These are phyloP conservation scores for Pterophyllum scalare DNA, from an alignment of 2,113 vertebrate genomes.

Conservation along the genomic window DNA sequence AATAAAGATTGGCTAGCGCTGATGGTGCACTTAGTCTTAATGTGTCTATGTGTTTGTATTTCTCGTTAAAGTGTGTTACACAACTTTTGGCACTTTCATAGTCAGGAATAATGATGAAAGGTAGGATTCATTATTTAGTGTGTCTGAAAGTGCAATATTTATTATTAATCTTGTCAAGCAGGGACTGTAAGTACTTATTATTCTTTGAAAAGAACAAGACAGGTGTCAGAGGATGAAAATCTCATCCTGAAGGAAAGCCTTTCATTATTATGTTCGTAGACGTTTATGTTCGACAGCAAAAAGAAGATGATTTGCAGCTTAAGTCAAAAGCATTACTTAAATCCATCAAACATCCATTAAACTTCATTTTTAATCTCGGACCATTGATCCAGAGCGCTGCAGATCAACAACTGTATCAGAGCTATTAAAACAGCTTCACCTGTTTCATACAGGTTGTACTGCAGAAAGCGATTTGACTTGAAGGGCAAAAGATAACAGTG, in stretches of 20 bases:
- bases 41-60: not conserved
- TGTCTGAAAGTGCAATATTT: not conserved
- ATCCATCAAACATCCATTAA: conserved; percentile 58
- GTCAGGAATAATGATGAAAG: not conserved
- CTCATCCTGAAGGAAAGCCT: conserved; percentile 8
- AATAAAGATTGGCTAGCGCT: not conserved
- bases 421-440: conserved; percentile 16
- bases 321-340: conserved; percentile 46
- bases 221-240: conserved; percentile 34
- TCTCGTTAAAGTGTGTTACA: not conserved
- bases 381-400: conserved; percentile 43
- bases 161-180: conserved; percentile 12
- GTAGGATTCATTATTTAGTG: not conserved
- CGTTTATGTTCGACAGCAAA: conserved; percentile 23
- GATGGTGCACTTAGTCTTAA: not conserved
- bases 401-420: conserved; percentile 42
- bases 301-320: conserved; percentile 27
- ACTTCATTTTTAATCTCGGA: conserved; percentile 36
- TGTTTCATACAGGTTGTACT: conserved; percentile 6
- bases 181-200: not conserved
- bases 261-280: conserved; percentile 20
- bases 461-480: conserved; percentile 8
- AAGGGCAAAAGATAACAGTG: conserved; percentile 1
- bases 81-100: not conserved
- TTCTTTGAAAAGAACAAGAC: conserved; percentile 39